phyloP scores from a whole-genome alignment of 2,113 vertebrate genomes.

The Ginglymostoma cirratum region DNA sequence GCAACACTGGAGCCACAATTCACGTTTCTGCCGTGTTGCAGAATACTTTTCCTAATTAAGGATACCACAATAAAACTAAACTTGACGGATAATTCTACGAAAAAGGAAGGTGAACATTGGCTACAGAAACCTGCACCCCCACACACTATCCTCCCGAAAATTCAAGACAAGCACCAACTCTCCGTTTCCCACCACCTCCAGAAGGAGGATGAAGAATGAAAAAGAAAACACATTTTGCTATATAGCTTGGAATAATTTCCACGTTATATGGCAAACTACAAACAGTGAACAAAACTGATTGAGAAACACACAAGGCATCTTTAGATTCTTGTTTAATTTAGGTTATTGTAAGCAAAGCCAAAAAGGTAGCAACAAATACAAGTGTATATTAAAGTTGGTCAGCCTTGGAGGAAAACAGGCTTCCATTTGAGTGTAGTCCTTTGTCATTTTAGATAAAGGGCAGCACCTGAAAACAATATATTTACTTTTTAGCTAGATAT shows the following conservation, averaged over 20 bases:
- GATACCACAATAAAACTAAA: not conserved
- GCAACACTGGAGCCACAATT: not conserved
- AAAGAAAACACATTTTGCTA: not conserved
- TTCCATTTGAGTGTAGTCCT: not conserved
- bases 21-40: not conserved
- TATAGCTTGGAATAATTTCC: not conserved
- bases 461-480: not conserved
- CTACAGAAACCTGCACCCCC: not conserved
- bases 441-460: constrained; percentile 6
- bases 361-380: not conserved
- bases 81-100: not conserved
- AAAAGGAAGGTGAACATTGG: not conserved
- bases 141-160: not conserved
- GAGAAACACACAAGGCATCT: not conserved
- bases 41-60: too few relatives aligned
- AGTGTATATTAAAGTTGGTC: not conserved
- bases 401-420: not conserved
- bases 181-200: not conserved
- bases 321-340: not conserved
- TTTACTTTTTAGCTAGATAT: not conserved
- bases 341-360: not conserved
- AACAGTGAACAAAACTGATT: not conserved
- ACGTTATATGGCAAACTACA: not conserved
- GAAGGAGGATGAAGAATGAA: not conserved
- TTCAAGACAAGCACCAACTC: not conserved